A percentile compares a stretch with the other conserved stretches of the same genome.
These are phyloP conservation scores for Carposina sasakii DNA, from an alignment of 1,140 invertebrate genomes.

Conservation along the genomic window DNA sequence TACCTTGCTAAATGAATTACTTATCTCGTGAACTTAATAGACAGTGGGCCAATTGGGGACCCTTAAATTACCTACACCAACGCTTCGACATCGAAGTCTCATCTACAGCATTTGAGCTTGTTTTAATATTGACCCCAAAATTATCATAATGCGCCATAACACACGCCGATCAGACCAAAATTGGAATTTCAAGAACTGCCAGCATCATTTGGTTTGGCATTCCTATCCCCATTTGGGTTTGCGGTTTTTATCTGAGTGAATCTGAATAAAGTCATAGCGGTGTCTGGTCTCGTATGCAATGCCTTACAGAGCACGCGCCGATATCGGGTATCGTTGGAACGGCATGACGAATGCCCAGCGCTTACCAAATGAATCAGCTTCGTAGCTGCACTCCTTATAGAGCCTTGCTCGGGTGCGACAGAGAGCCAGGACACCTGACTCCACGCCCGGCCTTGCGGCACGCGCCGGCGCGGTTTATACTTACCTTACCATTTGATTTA, in stretches of 20 bases:
- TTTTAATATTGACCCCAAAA: no score
- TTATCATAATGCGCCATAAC: no score
- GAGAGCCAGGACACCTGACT: constrained; percentile 24
- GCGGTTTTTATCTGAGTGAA: constrained; percentile 38
- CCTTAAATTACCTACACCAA: no score
- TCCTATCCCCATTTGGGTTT: no score
- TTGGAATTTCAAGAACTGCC: no score
- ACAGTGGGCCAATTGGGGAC: no score
- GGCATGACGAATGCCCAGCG: constrained; percentile 43
- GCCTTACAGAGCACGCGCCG: constrained; percentile 47
- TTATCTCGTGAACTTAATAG: no score
- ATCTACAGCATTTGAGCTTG: no score
- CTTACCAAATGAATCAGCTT: constrained; percentile 28
- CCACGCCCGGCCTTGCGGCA: constrained; percentile 60
- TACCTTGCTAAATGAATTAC: constrained; percentile 47
- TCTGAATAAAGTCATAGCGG: constrained; percentile 58
- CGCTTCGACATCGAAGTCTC: no score
- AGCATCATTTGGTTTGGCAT: no score
- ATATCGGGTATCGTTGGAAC: constrained; percentile 33
- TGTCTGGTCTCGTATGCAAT: constrained; percentile 44
- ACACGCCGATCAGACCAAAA: no score
- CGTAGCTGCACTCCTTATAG: no score
- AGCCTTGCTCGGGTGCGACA: constrained; percentile 21
- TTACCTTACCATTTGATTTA: constrained; percentile 51
- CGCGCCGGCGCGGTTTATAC: constrained; percentile 38